Evolutionary conservation across 1,140 invertebrate species (phyloP).

Genomic region (Philopotamus ludificatus): DNA sequence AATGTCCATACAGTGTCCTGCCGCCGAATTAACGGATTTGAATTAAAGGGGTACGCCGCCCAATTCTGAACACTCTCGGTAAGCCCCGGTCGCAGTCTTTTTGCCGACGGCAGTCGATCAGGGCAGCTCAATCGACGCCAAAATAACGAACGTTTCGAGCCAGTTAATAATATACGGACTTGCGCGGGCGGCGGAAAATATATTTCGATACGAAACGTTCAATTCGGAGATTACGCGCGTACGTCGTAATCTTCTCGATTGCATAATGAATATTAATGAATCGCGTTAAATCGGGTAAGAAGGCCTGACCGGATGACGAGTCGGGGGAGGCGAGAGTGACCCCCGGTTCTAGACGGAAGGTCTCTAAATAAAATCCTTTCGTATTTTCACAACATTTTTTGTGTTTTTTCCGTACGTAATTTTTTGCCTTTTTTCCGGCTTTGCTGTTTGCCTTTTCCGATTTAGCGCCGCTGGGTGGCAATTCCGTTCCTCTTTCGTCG

Average conservation of each 20-base stretch:
- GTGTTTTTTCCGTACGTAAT: constrained; percentile 28
- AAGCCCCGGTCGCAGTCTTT: constrained; percentile 21
- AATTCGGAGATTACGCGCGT: too few species aligned
- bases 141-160: too few species aligned
- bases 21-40: constrained; percentile 41
- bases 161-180: neutral
- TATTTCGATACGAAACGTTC: too few species aligned
- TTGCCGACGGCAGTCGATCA: too few species aligned
- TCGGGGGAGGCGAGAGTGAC: neutral
- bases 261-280: too few species aligned
- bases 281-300: neutral
- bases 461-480: neutral
- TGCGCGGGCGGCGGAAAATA: neutral
- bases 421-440: constrained; percentile 12
- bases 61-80: constrained; percentile 22
- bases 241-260: too few species aligned
- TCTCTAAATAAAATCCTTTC: constrained; percentile 34
- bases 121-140: constrained; percentile 6
- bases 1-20: constrained; percentile 39
- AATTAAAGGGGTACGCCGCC: constrained; percentile 38
- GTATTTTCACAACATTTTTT: constrained; percentile 35
- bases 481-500: neutral
- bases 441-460: neutral
- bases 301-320: too few species aligned
- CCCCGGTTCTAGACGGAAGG: neutral